Percentiles rank a stretch among this genome's conserved stretches.
phyloP scores from a whole-genome alignment of 2,113 vertebrate species.

The Athene noctua region DNA sequence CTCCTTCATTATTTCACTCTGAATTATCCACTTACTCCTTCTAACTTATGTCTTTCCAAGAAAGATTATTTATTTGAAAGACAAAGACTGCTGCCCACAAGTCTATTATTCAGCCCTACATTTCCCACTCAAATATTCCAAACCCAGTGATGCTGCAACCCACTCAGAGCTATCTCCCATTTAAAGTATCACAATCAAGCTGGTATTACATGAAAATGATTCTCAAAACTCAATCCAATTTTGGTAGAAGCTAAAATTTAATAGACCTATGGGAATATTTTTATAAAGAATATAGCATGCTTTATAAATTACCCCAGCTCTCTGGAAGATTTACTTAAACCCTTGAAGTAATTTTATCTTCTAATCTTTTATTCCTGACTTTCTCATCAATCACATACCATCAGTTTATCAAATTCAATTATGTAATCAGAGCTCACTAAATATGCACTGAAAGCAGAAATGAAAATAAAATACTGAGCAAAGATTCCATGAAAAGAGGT shows the following conservation, averaged over 20 bases:
- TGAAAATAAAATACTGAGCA: conserved; percentile 40
- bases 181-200: conserved; percentile 18
- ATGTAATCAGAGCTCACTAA: conserved; percentile 48
- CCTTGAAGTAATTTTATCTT: conserved; percentile 39
- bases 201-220: conserved; percentile 19
- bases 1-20: conserved; percentile 20
- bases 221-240: conserved; percentile 39
- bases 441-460: conserved; percentile 33
- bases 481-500: not conserved
- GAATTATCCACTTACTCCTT: conserved; percentile 15
- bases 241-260: conserved; percentile 50
- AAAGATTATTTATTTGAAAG: conserved; percentile 5
- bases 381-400: conserved; percentile 34
- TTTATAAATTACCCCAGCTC: conserved; percentile 47
- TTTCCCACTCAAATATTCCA: not conserved
- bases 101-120: not conserved
- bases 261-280: conserved; percentile 27
- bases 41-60: not conserved
- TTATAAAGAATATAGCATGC: conserved; percentile 40
- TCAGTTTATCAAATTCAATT: conserved; percentile 63
- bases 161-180: not conserved
- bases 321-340: conserved; percentile 57
- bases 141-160: not conserved
- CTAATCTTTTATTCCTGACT: conserved; percentile 47
- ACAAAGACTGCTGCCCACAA: not conserved